Conservation (phyloP, 2,888 invertebrate species). For the Lumbricus terrestris region DNA sequence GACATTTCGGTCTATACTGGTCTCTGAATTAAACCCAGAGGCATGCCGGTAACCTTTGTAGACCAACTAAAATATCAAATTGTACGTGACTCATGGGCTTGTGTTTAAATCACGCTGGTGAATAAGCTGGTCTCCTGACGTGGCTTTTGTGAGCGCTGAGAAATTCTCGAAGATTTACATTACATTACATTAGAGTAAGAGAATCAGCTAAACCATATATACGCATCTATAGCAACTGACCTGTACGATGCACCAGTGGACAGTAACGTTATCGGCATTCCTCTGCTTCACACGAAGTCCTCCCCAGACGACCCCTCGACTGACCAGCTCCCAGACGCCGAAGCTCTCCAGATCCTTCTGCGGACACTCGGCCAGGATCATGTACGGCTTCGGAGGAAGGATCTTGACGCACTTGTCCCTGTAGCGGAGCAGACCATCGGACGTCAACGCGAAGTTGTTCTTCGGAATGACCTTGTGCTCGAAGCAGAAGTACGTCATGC, state of each 20-base stretch:
- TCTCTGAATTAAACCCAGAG: too few relatives aligned
- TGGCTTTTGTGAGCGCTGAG: too few relatives aligned
- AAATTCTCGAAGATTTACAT: too few relatives aligned
- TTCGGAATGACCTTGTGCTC: slow-evolving; percentile 43
- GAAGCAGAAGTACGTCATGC: slow-evolving; percentile 42
- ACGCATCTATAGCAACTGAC: too few relatives aligned
- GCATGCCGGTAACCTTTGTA: not conserved
- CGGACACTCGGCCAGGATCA: slow-evolving; percentile 38
- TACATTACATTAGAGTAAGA: too few relatives aligned
- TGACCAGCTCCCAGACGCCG: slow-evolving; percentile 36
- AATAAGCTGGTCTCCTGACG: too few relatives aligned
- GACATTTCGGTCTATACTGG: too few relatives aligned
- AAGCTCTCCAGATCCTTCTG: slow-evolving; percentile 29
- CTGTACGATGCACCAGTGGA: slow-evolving; percentile 37
- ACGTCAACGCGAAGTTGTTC: slow-evolving; percentile 38
- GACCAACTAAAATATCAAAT: too few relatives aligned
- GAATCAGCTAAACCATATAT: not conserved
- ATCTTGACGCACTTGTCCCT: slow-evolving; percentile 38
- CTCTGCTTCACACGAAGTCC: slow-evolving; percentile 27
- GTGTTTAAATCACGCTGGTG: too few relatives aligned
- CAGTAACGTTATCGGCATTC: slow-evolving; percentile 27
- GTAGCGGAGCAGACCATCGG: slow-evolving; percentile 35
- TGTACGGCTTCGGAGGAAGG: slow-evolving; percentile 30
- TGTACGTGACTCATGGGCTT: not conserved
- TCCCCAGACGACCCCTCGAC: slow-evolving; percentile 33